Base-by-base conservation (phyloP, 2,888 invertebrate species). In the Spilosoma lubricipeda region DNA sequence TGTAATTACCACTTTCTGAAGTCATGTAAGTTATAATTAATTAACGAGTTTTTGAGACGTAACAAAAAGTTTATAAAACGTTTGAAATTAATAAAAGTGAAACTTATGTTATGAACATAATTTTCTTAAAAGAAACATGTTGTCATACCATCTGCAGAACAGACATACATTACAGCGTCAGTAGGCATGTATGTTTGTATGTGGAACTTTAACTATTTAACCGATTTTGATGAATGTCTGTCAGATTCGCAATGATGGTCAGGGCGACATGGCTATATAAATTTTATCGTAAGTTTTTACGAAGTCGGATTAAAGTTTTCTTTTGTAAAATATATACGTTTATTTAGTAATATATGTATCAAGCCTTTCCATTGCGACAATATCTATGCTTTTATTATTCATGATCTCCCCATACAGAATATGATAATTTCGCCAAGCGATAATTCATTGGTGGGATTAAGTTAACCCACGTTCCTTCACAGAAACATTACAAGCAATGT, bases 1-100 rank as follows among this genome's bases (percentile, higher is more conserved):
- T 63, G 63, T 63, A 59, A 59, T 59, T 59, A 15, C 5, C 63
- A 63, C 63, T 63, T 63, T 63, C 59, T 63, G 63, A 63, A 63
- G 30, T 30, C 18, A 15, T 63, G 59, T 59, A 13, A 27, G 59
- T 56, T 56, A 3, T 5, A 30, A 63, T 63, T 63, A 63, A 63
- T 18, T 27, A 63, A 63, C 30, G 18, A 27, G 30, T 18, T 63
- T 63, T 30, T 18, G 18, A 63, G 30, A 63, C 59, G 63, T 63
- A 63, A 63, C 18, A 30, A 63, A 30, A 59, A 59, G 3, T 15
- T 11, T 30, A 30, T 63, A 30, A 59, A 59, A 27, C 9, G 11
- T 15, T 18, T 63, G 13, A 52, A 15, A 27, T 59, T 59, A 27
- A 30, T 5, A 27, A 63, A 63, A 30, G 59, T 63, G 30, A 63